phyloP scores from a whole-genome alignment of 2,113 vertebrate species.

The Hiodon tergisus region DNA sequence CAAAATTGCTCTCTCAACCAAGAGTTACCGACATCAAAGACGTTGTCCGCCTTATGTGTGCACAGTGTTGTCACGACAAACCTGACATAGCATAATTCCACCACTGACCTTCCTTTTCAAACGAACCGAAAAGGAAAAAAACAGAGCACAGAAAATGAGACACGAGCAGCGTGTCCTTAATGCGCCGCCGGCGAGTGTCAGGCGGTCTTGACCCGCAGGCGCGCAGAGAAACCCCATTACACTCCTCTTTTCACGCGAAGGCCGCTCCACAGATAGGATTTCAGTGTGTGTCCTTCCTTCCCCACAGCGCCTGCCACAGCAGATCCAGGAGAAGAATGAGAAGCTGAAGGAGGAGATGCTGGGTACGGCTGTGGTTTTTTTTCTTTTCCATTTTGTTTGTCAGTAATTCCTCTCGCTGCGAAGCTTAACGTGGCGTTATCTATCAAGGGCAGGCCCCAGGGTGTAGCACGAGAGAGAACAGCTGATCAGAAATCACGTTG shows the following conservation, averaged over 20 bases:
- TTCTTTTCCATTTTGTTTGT: neutral
- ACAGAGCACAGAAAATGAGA: neutral
- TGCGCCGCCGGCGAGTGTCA: neutral
- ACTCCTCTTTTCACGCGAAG: neutral
- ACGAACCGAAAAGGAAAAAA: neutral
- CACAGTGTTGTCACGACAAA: slow-evolving; percentile 14
- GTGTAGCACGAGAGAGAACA: neutral
- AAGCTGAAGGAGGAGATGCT: slow-evolving; percentile 94
- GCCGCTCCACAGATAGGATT: slow-evolving; percentile 3
- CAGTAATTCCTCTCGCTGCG: neutral
- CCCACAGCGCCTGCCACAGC: slow-evolving; percentile 78
- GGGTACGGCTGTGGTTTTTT: slow-evolving; percentile 58
- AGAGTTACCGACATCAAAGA: neutral
- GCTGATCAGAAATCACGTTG: no score
- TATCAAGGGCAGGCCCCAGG: neutral
- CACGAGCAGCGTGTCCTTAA: neutral
- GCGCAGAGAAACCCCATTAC: neutral
- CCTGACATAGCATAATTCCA: neutral
- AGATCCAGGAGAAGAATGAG: slow-evolving; percentile 93
- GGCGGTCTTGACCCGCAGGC: neutral
- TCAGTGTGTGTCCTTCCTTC: slow-evolving; percentile 26
- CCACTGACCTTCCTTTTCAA: slow-evolving; percentile 13
- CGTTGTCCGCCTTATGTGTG: neutral
- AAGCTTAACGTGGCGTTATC: neutral
- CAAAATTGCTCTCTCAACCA: neutral